These are phyloP conservation scores for Pangasianodon gigas DNA, from an alignment of 2,113 vertebrate genomes.

Conservation along the genomic window DNA sequence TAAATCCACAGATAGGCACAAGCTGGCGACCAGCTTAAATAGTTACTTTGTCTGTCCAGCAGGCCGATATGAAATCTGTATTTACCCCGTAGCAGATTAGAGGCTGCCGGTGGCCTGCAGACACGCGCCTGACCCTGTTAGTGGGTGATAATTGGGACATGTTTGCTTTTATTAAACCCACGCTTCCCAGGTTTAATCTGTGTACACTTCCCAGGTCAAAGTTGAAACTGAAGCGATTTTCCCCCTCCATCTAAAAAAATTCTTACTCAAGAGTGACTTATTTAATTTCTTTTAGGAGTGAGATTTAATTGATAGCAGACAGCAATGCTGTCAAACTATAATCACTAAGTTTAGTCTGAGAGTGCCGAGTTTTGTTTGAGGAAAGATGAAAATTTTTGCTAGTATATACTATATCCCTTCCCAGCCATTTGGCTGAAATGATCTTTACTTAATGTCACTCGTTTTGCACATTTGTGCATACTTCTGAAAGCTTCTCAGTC, in stretches of 20 bases:
- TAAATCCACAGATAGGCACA: constrained; percentile 74
- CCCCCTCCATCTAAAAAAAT: constrained; percentile 47
- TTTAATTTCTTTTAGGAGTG: constrained; percentile 62
- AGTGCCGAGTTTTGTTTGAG: constrained; percentile 15
- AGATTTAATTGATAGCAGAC: constrained; percentile 70
- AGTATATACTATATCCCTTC: background rate
- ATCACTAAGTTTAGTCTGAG: constrained; percentile 11
- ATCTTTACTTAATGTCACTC: background rate
- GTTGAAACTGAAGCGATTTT: constrained; percentile 54
- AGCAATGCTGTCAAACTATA: constrained; percentile 11
- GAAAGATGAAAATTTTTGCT: background rate
- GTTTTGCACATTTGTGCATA: background rate
- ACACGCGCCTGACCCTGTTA: constrained; percentile 61
- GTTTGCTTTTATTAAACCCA: constrained; percentile 75
- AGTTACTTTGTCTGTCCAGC: constrained; percentile 57
- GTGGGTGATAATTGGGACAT: constrained; percentile 68
- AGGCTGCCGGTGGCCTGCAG: constrained; percentile 64
- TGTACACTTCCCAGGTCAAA: constrained; percentile 70
- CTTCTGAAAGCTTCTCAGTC: background rate
- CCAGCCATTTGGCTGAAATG: background rate
- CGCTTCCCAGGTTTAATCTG: constrained; percentile 67
- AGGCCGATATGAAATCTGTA: constrained; percentile 68
- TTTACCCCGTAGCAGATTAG: constrained; percentile 71
- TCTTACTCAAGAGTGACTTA: constrained; percentile 61
- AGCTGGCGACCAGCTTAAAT: constrained; percentile 64